These are phyloP conservation scores for Caenorhabditis latens DNA, from an alignment of 1,140 invertebrate genomes.

Conservation along the genomic window DNA sequence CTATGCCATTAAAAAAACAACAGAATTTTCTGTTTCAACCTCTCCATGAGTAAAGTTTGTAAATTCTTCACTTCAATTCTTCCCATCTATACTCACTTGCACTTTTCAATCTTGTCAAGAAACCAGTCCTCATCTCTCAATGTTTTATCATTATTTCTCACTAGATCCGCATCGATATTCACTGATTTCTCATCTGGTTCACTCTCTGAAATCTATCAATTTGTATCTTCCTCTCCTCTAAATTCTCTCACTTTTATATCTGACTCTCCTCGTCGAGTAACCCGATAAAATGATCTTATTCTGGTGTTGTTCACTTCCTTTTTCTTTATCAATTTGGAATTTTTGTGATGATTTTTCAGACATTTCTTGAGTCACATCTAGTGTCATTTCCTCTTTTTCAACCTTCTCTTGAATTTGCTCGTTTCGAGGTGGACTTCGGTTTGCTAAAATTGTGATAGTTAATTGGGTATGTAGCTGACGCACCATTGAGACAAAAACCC, in stretches of 20 bases:
- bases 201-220: neutral
- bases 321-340: constrained; percentile 14
- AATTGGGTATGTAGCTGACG: too few species aligned
- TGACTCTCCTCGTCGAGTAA: constrained; percentile 18
- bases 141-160: constrained; percentile 37
- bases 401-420: neutral
- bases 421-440: neutral
- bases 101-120: constrained; percentile 44
- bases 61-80: too few species aligned
- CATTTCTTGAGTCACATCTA: constrained; percentile 1
- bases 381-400: neutral
- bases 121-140: constrained; percentile 48
- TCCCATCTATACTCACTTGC: neutral
- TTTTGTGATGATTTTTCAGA: constrained; percentile 18
- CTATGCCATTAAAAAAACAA: too few species aligned
- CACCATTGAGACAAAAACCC: too few species aligned
- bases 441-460: neutral
- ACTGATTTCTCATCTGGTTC: neutral
- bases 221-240: neutral
- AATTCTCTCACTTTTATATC: constrained; percentile 47
- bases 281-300: neutral
- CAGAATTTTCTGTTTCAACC: too few species aligned
- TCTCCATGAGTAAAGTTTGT: too few species aligned
- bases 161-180: constrained; percentile 4
- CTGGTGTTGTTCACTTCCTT: neutral